A percentile compares a stretch with the other conserved stretches of the same genome.
Evolutionary conservation across 2,797 vertebrate species (phyloP).

Genomic region (Perodicticus potto): DNA sequence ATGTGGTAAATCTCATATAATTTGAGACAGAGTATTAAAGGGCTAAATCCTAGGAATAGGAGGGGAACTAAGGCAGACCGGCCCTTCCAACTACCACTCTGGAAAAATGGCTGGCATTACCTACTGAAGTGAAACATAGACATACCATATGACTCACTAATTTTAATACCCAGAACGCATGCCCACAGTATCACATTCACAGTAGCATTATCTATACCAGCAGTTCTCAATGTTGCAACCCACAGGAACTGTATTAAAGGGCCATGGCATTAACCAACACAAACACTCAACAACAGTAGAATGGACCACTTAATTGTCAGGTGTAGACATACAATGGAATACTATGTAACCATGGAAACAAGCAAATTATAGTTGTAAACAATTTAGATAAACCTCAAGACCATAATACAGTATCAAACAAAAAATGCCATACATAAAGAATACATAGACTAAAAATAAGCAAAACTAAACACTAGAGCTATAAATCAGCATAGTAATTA

Average conservation of each 20-base stretch:
- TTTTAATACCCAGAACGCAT: neutral
- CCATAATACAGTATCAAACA: neutral
- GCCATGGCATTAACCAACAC: neutral
- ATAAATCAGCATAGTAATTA: neutral
- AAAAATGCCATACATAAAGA: slow-evolving; percentile 31
- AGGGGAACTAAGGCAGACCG: neutral
- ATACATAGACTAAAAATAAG: slow-evolving; percentile 24
- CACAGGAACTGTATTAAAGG: too few species aligned
- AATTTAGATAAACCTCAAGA: neutral
- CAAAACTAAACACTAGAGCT: neutral
- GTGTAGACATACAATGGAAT: neutral
- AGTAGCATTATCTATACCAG: neutral
- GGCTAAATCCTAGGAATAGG: neutral
- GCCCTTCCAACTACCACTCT: neutral
- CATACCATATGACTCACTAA: neutral
- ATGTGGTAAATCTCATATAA: neutral
- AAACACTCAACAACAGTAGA: neutral
- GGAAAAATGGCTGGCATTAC: neutral
- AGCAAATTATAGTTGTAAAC: neutral
- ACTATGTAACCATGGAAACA: neutral
- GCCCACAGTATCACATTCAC: neutral
- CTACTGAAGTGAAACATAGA: neutral
- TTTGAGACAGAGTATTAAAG: neutral
- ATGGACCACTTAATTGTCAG: neutral
- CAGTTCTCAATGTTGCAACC: too few species aligned